Conservation (phyloP, 2,888 invertebrate species). For the Siphlonurus alternatus region DNA sequence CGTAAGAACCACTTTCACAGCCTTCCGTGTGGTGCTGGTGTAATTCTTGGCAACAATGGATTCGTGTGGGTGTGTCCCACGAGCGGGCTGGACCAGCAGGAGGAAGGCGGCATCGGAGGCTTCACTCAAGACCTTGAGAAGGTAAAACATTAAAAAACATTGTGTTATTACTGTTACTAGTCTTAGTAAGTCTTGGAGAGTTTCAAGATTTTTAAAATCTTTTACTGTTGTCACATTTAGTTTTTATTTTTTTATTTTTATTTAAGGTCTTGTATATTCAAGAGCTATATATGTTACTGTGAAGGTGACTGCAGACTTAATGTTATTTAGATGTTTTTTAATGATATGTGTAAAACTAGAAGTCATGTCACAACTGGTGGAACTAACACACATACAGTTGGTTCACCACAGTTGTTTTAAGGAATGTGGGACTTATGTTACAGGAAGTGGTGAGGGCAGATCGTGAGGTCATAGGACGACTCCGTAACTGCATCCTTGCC, state of each 20-base stretch:
- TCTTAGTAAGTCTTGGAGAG: neutral
- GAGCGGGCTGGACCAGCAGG: slow-evolving; percentile 33
- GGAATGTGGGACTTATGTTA: slow-evolving; percentile 15
- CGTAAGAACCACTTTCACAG: slow-evolving; percentile 94
- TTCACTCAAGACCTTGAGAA: slow-evolving; percentile 60
- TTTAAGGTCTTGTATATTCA: neutral
- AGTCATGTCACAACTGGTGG: too few relatives aligned
- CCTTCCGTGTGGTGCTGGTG: slow-evolving; percentile 73
- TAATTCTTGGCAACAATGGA: slow-evolving; percentile 94
- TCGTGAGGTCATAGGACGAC: slow-evolving; percentile 70
- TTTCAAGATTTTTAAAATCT: slow-evolving; percentile 9
- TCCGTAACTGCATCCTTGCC: slow-evolving; percentile 78
- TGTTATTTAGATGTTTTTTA: too few relatives aligned
- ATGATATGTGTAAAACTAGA: too few relatives aligned
- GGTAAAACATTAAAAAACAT: too few relatives aligned
- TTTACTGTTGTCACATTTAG: slow-evolving; percentile 4
- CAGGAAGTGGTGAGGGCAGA: slow-evolving; percentile 53
- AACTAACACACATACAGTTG: too few relatives aligned
- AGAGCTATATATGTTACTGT: too few relatives aligned
- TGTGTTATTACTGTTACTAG: neutral
- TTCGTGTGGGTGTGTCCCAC: slow-evolving; percentile 82
- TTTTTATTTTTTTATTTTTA: slow-evolving; percentile 6
- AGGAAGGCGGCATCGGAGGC: slow-evolving; percentile 46
- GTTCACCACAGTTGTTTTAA: too few relatives aligned
- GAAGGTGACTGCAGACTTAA: too few relatives aligned